Percentiles rank a stretch among this genome's conserved stretches.
These are phyloP conservation scores for Enteromius argenteus DNA, from an alignment of 2,797 vertebrate species.

Conservation along the genomic window DNA sequence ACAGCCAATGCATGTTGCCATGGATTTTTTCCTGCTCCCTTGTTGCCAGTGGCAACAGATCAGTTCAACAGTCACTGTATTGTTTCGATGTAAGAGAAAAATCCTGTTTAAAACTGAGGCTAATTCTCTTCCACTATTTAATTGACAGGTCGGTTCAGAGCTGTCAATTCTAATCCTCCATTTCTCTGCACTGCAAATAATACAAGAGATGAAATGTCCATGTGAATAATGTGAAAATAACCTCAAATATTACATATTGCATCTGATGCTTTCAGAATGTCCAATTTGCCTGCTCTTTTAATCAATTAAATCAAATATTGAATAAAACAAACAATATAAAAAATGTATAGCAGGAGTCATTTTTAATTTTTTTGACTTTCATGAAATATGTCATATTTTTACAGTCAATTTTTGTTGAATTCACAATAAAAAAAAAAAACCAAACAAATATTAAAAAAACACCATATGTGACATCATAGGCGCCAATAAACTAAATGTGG, in stretches of 20 bases:
- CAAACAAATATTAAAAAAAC: neutral
- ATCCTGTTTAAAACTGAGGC: conserved; percentile 41
- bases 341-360: neutral
- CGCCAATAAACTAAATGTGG: conserved; percentile 2
- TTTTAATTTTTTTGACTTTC: neutral
- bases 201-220: conserved; percentile 2
- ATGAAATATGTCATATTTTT: neutral
- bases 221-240: neutral
- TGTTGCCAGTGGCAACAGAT: conserved; percentile 67
- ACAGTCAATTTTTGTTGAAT: too few relatives aligned
- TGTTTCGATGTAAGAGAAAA: conserved; percentile 49
- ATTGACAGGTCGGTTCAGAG: conserved; percentile 43
- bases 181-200: neutral
- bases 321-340: neutral
- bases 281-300: neutral
- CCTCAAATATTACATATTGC: neutral
- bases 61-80: conserved; percentile 57
- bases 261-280: neutral
- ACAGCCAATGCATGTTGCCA: conserved; percentile 60
- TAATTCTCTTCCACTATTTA: conserved; percentile 40
- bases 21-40: conserved; percentile 62
- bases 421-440: too few relatives aligned
- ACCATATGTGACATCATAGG: neutral
- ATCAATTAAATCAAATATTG: neutral
- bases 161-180: conserved; percentile 33